Percentiles rank a stretch among this genome's conserved stretches.
These are phyloP conservation scores for Epizoanthus scotinus DNA, from an alignment of 92 coral and sea anemone genomes.

Conservation along the genomic window DNA sequence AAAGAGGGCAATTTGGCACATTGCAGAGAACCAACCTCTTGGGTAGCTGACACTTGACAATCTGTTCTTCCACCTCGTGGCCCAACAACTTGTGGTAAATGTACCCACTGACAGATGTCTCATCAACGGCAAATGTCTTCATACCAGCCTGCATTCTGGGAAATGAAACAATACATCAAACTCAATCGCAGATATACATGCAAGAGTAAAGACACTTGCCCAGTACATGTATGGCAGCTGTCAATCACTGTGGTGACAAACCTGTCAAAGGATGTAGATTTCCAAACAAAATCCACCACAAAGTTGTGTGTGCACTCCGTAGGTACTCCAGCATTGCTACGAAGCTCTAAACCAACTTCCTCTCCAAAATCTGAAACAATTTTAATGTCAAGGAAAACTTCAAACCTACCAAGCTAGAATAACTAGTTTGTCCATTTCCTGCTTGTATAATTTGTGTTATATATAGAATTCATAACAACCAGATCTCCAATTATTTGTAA, in stretches of 20 bases:
- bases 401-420: not conserved
- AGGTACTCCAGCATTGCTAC: slow-evolving; percentile 98
- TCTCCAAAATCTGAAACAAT: slow-evolving; percentile 88
- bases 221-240: not conserved
- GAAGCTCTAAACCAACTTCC: slow-evolving; percentile 97
- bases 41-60: slow-evolving; percentile 97
- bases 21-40: slow-evolving; percentile 61
- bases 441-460: too few relatives aligned
- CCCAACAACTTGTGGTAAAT: slow-evolving; percentile 97
- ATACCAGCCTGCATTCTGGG: slow-evolving; percentile 98
- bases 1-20: too few relatives aligned
- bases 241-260: slow-evolving; percentile 26
- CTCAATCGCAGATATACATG: not conserved
- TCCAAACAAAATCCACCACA: slow-evolving; percentile 99
- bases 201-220: not conserved
- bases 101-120: slow-evolving; percentile 99
- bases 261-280: slow-evolving; percentile 99
- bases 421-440: too few relatives aligned
- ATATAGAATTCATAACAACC: too few relatives aligned
- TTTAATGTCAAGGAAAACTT: slow-evolving; percentile 7
- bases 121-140: slow-evolving; percentile 99
- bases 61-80: slow-evolving; percentile 98
- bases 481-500: too few relatives aligned
- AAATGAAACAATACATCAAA: not conserved
- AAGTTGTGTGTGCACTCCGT: slow-evolving; percentile 97